Conservation (phyloP, 2,888 invertebrate genomes). For the Platypus cylindrus region DNA sequence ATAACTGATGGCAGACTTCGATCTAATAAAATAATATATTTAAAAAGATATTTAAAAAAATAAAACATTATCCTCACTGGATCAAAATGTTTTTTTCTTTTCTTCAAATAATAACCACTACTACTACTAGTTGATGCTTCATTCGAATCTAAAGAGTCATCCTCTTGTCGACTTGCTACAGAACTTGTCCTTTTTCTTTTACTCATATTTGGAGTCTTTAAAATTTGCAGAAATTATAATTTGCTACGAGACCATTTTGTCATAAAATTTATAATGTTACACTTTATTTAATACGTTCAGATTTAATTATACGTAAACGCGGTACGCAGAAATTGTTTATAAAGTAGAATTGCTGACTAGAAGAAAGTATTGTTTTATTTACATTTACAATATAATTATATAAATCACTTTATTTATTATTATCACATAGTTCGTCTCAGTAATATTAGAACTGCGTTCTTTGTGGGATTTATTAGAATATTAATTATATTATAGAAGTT, state of each 20-base stretch:
- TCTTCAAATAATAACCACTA: slow-evolving; percentile 36
- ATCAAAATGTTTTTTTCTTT: slow-evolving; percentile 61
- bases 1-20: slow-evolving; percentile 82
- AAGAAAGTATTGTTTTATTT: no score
- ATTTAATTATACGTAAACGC: not conserved
- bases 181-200: slow-evolving; percentile 74
- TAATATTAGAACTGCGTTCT: no score
- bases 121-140: slow-evolving; percentile 40
- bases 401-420: no score
- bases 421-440: no score
- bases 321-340: no score
- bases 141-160: slow-evolving; percentile 58
- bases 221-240: no score
- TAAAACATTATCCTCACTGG: slow-evolving; percentile 47
- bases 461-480: no score
- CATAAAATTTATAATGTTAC: no score
- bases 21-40: slow-evolving; percentile 39
- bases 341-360: no score
- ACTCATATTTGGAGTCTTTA: slow-evolving; percentile 52
- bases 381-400: no score
- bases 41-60: slow-evolving; percentile 4
- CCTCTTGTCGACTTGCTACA: slow-evolving; percentile 58
- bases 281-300: not conserved
- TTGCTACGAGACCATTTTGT: slow-evolving; percentile 5
- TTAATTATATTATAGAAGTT: no score